Base-by-base conservation (phyloP, 2,113 vertebrate genomes). In the Macrotus californicus region DNA sequence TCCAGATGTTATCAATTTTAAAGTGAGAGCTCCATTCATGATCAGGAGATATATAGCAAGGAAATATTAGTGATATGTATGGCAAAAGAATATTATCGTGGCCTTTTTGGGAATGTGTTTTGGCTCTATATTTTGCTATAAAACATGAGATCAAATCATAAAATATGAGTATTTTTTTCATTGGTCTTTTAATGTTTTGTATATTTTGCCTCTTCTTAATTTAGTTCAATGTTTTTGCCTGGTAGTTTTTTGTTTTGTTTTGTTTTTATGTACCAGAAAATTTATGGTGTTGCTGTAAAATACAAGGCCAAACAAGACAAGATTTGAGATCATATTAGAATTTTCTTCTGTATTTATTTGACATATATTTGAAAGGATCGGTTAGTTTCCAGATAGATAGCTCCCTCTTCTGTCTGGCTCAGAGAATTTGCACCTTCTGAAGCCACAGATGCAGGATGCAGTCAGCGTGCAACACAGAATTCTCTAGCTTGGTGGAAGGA, bases 351-450 rank as follows among this genome's bases (percentile, higher is more conserved):
- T 70, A 85, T 94, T 80, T 89, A 67, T 90, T 92, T 94, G 56
- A 80, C 8, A 41, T 67, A 26, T 50, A 83, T 85, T 94, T 93
- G 43, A 92, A 93, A 97, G 93, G 14, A 66, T 73, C 69, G 64
- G 72, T 94, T 94, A 91, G 96, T 97, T 95, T 96, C 48, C 96
- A 95, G 98, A 98, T 95, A 76, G 86, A 98, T 93, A 98, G 98
- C 98, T 98, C 98, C 98, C 98, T 98, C 98, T 98, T 96, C 98
- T 98, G 98, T 97, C 94, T 95, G 90, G 14, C 94, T 97, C 83
- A 39, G 73, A 97, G 87, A 97, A 98, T 96, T 96, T 86, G 52
- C 82, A 48, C 84, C 67, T 94, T 86, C 64, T 83, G 64, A 93
- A 92, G 89, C n/a, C 26, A 80, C 5, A 69, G 34, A 61, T 85